phyloP scores from a whole-genome alignment of 2,888 invertebrate genomes.

The Idaea aversata region DNA sequence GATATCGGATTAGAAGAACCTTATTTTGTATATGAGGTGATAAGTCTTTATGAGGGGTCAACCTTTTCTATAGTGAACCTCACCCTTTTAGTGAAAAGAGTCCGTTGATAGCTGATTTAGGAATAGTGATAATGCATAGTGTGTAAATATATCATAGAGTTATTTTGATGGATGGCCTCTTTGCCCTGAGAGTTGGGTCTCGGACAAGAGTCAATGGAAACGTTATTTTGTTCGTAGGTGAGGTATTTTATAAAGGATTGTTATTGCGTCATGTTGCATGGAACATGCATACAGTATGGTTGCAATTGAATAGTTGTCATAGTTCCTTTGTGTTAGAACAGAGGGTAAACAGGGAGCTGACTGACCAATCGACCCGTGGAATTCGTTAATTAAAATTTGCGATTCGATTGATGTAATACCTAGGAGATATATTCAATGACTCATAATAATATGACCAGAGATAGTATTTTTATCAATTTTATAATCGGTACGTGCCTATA shows the following conservation, averaged over 20 bases:
- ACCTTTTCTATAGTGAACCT: constrained; percentile 78
- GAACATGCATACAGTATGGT: constrained; percentile 32
- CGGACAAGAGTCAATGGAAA: constrained; percentile 23
- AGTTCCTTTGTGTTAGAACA: constrained; percentile 53
- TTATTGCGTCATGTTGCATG: constrained; percentile 15
- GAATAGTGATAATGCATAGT: constrained; percentile 77
- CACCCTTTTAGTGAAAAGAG: constrained; percentile 81
- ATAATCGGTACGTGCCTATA: background rate
- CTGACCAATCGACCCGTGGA: constrained; percentile 44
- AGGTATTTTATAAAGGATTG: constrained; percentile 44
- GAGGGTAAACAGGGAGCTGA: constrained; percentile 34
- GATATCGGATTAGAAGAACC: constrained; percentile 70
- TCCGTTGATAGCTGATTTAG: constrained; percentile 80
- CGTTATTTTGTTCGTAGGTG: constrained; percentile 39
- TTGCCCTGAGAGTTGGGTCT: constrained; percentile 37
- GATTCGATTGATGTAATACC: constrained; percentile 43
- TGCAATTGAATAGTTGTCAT: constrained; percentile 57
- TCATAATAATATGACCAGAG: background rate
- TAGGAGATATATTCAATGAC: background rate
- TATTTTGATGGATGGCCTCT: constrained; percentile 73
- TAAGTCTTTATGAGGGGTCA: constrained; percentile 81
- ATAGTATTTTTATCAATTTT: background rate
- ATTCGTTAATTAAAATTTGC: constrained; percentile 62
- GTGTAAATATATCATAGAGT: constrained; percentile 80
- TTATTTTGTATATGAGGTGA: constrained; percentile 81